Evolutionary conservation across 1,140 invertebrate genomes (phyloP), one percentile per base, ranked within the genome.

Genomic region (Solenopsis fugax): DNA sequence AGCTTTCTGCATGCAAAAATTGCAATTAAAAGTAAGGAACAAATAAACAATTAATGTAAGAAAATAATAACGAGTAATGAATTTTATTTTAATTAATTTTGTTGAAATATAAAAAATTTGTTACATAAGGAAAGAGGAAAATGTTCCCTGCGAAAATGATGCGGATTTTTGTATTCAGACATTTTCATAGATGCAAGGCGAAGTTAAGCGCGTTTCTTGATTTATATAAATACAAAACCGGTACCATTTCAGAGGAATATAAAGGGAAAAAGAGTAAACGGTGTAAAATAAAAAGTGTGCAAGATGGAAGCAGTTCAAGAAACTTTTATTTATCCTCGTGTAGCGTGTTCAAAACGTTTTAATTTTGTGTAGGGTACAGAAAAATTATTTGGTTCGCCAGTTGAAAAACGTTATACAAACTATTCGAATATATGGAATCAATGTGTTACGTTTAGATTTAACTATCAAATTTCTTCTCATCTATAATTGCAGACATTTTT

Each of bases 281-380:
- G 1, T 77, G 24, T 77, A 64, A 77, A 77, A 16, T 13, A 37
- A 62, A 77, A 64, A 48, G 56, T 5, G 75, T 64, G 41, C 56
- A 77, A 62, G 41, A 64, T 77, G 41, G 75, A 77, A 77, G 56
- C 34, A 77, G 56, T 77, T 45, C 16, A 24, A 77, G 56, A 29
- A 64, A 77, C 56, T 77, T 64, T 77, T 56, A 77, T 77, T 77
- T 62, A 77, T 77, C 24, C 56, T 64, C 75, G 13, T n/a, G 41
- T 24, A 41, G 56, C 9, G 75, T 64, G 56, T 77, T 77, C 56
- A 77, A 77, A 77, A 41, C 56, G 24, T 62, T 77, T 77, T 77
- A 77, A 77, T 77, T 77, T 77, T 37, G 56, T 13, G 21, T n/a
- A 10, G 0, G 37, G 9, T 24, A 77, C 56, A 77, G 62, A 77